Conservation (phyloP, 1,140 invertebrate genomes). For the Neoseiulus cucumeris region DNA sequence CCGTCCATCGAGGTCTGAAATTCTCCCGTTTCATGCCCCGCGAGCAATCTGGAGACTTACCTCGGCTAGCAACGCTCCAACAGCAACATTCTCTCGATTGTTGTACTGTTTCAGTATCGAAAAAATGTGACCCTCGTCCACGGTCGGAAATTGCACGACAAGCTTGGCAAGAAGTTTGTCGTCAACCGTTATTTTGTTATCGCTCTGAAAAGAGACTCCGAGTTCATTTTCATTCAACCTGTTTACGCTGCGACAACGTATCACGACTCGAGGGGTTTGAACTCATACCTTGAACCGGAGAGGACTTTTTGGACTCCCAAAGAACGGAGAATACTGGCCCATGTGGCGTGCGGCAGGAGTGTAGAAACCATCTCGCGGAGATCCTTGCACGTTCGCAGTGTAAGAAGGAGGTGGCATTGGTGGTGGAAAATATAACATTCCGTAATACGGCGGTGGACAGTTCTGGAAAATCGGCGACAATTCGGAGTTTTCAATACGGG, state of each 20-base stretch:
- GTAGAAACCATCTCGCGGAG: constrained; percentile 2
- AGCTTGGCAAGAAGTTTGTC: constrained; percentile 47
- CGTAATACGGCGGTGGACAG: neutral
- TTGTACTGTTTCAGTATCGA: constrained; percentile 74
- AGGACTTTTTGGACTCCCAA: constrained; percentile 19
- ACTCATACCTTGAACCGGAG: constrained; percentile 18
- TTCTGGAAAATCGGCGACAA: neutral
- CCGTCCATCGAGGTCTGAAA: no score
- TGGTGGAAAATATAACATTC: neutral
- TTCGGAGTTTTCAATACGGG: no score
- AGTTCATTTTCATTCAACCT: neutral
- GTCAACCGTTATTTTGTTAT: constrained; percentile 14
- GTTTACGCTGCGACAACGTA: no score
- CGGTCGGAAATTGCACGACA: constrained; percentile 72
- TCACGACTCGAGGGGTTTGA: neutral
- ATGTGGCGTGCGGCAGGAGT: neutral
- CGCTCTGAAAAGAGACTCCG: neutral
- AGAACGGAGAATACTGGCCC: constrained; percentile 18
- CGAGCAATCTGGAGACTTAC: neutral
- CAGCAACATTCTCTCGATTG: constrained; percentile 71
- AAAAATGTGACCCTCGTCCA: constrained; percentile 63
- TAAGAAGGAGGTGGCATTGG: neutral
- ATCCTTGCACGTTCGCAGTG: neutral
- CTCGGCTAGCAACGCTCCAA: constrained; percentile 74
- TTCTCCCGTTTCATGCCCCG: no score